Percentiles rank a stretch among this genome's conserved stretches.
These are phyloP conservation scores for Panthera tigris DNA, from an alignment of 2,113 vertebrate genomes.

Conservation along the genomic window DNA sequence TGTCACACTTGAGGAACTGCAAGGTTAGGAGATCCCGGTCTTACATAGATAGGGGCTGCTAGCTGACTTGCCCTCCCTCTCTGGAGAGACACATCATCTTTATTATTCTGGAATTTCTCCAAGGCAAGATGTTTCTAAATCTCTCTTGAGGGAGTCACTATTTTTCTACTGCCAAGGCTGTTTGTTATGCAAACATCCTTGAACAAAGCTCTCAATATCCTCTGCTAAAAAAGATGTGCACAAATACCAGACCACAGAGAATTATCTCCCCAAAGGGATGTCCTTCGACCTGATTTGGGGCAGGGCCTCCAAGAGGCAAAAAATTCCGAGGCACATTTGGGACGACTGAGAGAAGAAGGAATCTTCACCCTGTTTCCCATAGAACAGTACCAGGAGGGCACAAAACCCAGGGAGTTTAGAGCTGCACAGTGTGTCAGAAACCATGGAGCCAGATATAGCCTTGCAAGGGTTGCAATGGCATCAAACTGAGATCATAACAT, in stretches of 20 bases:
- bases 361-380: neutral
- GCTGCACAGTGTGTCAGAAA: neutral
- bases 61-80: neutral
- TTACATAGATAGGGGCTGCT: neutral
- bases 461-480: neutral
- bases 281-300: neutral
- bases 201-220: neutral
- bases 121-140: neutral
- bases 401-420: neutral
- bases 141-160: neutral
- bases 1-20: neutral
- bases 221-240: neutral
- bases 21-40: too few species aligned
- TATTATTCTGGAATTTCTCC: slow-evolving; percentile 4
- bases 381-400: neutral
- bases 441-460: neutral
- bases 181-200: neutral
- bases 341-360: neutral
- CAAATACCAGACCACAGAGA: neutral
- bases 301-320: neutral
- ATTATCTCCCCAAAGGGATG: neutral
- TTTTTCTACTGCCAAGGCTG: neutral
- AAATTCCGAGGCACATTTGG: neutral
- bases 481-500: too few species aligned
- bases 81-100: neutral